Evolutionary conservation across 2,113 vertebrate species (phyloP).

Genomic region (Electrona antarctica): DNA sequence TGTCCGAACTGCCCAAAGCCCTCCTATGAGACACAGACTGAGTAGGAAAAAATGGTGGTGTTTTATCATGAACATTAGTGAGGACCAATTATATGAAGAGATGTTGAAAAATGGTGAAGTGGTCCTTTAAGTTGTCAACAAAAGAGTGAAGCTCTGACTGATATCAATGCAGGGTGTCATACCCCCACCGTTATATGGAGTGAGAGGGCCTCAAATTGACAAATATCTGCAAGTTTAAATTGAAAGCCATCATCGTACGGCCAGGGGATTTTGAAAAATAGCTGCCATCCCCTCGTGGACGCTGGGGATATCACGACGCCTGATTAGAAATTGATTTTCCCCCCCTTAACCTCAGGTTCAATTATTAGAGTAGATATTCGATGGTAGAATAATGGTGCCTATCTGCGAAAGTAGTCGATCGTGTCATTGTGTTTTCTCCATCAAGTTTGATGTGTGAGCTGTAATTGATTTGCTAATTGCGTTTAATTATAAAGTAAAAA

Average conservation of each 20-base stretch:
- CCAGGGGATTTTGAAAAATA: conserved; percentile 49
- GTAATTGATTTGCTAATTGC: conserved; percentile 78
- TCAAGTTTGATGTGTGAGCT: conserved; percentile 67
- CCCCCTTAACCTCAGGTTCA: conserved; percentile 63
- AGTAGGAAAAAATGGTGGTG: no score
- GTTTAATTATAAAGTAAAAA: conserved; percentile 75
- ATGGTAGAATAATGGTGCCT: conserved; percentile 61
- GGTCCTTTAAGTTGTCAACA: no score
- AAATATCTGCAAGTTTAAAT: conserved; percentile 62
- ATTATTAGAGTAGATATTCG: conserved; percentile 66
- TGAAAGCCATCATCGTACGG: conserved; percentile 11
- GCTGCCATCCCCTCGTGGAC: conserved; percentile 32
- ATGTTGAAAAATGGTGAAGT: no score
- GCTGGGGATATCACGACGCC: conserved; percentile 61
- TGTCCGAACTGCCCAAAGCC: no score
- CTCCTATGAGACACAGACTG: no score
- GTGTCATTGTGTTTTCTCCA: conserved; percentile 61
- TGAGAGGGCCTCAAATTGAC: conserved; percentile 47
- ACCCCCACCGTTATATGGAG: conserved; percentile 39
- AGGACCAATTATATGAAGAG: no score
- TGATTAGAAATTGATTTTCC: conserved; percentile 78
- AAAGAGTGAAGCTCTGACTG: conserved; percentile 11
- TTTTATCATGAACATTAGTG: no score
- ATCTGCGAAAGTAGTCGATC: conserved; percentile 56
- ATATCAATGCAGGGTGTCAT: conserved; percentile 28